Evolutionary conservation across 1,140 invertebrate genomes (phyloP).

Genomic region (Contarinia nasturtii): DNA sequence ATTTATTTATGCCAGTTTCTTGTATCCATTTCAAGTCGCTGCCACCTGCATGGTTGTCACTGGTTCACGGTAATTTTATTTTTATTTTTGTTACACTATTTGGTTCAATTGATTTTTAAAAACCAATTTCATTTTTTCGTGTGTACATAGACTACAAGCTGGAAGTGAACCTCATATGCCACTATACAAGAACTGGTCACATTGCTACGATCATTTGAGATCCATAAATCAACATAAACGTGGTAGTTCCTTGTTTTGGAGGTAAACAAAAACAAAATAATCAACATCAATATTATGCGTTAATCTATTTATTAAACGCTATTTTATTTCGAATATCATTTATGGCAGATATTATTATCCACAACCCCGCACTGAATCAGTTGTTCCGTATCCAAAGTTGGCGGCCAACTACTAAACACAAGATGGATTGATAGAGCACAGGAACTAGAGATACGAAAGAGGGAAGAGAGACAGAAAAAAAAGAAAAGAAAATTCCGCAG

Average conservation of each 20-base stretch:
- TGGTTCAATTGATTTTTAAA: conserved; percentile 3
- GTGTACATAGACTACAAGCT: conserved; percentile 38
- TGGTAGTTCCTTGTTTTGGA: conserved; percentile 55
- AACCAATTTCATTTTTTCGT: conserved; percentile 3
- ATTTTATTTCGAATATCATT: too few relatives aligned
- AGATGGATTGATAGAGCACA: too few relatives aligned
- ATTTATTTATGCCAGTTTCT: conserved; percentile 43
- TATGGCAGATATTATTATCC: too few relatives aligned
- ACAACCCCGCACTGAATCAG: too few relatives aligned
- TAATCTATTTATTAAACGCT: too few relatives aligned
- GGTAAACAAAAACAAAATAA: conserved; percentile 11
- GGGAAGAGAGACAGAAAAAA: too few relatives aligned
- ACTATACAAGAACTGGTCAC: conserved; percentile 50
- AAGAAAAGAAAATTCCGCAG: too few relatives aligned
- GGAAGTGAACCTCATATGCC: conserved; percentile 66
- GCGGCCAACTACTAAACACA: too few relatives aligned
- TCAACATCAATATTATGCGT: too few relatives aligned
- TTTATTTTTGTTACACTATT: background rate
- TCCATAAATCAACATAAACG: conserved; percentile 56
- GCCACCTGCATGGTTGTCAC: conserved; percentile 73
- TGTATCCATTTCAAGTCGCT: conserved; percentile 75
- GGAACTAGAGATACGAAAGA: too few relatives aligned
- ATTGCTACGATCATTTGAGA: conserved; percentile 61
- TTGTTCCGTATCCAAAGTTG: too few relatives aligned
- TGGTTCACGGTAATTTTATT: conserved; percentile 37